Evolutionary conservation across 1,140 invertebrate species (phyloP).

Genomic region (Drosophila cardini): DNA sequence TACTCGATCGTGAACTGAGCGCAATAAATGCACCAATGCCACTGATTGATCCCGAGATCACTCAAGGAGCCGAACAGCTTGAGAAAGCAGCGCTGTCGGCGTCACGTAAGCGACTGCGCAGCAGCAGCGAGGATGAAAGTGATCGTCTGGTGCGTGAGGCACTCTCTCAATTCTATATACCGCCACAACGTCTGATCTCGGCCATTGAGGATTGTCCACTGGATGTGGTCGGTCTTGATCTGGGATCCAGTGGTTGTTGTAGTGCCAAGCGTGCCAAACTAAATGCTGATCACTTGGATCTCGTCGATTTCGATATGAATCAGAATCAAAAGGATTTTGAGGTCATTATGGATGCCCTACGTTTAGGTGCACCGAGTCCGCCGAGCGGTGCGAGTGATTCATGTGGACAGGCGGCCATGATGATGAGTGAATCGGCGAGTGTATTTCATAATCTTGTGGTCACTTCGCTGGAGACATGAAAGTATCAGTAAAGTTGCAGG

Average conservation of each 20-base stretch:
- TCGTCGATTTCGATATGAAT: constrained; percentile 84
- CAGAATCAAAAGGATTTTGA: constrained; percentile 85
- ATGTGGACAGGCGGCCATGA: constrained; percentile 89
- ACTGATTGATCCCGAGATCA: constrained; percentile 80
- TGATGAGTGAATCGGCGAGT: constrained; percentile 89
- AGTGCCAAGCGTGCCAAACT: constrained; percentile 52
- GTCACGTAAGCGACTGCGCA: constrained; percentile 81
- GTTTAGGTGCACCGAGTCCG: constrained; percentile 83
- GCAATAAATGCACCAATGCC: constrained; percentile 84
- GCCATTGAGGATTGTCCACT: constrained; percentile 87
- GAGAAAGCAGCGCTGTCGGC: constrained; percentile 74
- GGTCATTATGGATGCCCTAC: constrained; percentile 85
- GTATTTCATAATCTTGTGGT: constrained; percentile 89
- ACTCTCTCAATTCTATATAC: constrained; percentile 90
- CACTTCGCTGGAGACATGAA: constrained; percentile 89
- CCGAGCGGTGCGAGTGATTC: constrained; percentile 84
- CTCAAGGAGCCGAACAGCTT: constrained; percentile 83
- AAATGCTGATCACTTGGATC: constrained; percentile 65
- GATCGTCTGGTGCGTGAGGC: constrained; percentile 87
- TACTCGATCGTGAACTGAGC: constrained; percentile 82
- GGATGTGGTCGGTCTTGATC: constrained; percentile 71
- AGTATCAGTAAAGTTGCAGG: constrained; percentile 68
- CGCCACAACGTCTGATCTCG: constrained; percentile 88
- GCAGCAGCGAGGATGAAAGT: constrained; percentile 86
- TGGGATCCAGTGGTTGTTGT: constrained; percentile 18